Evolutionary conservation across 2,888 invertebrate species (phyloP).

Genomic region (Agrotis exclamationis): DNA sequence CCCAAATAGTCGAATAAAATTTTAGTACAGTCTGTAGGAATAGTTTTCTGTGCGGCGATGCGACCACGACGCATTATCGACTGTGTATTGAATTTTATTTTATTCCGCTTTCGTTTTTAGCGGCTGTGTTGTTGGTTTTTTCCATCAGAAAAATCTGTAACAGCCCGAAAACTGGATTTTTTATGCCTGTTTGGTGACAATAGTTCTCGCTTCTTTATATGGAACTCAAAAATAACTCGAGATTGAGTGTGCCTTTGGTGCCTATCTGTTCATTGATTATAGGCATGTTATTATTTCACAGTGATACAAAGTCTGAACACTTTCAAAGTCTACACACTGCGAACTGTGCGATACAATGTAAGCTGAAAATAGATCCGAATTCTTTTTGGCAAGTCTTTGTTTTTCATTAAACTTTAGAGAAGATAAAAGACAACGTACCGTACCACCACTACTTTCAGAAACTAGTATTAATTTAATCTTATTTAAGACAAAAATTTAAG

Average conservation of each 20-base stretch:
- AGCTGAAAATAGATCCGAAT: neutral
- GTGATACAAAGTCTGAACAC: neutral
- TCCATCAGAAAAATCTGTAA: neutral
- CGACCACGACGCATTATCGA: conserved; percentile 23
- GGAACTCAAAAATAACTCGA: neutral
- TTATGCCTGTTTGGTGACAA: neutral
- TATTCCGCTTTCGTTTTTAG: neutral
- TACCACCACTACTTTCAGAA: too few relatives aligned
- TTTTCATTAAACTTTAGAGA: too few relatives aligned
- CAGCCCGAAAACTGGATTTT: neutral
- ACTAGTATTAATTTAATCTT: too few relatives aligned
- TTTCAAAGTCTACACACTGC: neutral
- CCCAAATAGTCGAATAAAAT: conserved; percentile 45
- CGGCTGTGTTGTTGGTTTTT: neutral
- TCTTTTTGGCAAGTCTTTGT: neutral
- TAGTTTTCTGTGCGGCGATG: conserved; percentile 38
- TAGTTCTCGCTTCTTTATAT: neutral
- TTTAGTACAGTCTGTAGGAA: conserved; percentile 35
- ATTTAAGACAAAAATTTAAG: too few relatives aligned
- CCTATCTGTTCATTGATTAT: neutral
- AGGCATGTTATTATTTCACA: neutral
- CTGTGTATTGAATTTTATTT: conserved; percentile 25
- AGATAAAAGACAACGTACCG: too few relatives aligned
- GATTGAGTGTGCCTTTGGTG: neutral
- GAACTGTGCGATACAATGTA: neutral